Conservation (phyloP, 2,113 vertebrate genomes). For the Lynx canadensis region DNA sequence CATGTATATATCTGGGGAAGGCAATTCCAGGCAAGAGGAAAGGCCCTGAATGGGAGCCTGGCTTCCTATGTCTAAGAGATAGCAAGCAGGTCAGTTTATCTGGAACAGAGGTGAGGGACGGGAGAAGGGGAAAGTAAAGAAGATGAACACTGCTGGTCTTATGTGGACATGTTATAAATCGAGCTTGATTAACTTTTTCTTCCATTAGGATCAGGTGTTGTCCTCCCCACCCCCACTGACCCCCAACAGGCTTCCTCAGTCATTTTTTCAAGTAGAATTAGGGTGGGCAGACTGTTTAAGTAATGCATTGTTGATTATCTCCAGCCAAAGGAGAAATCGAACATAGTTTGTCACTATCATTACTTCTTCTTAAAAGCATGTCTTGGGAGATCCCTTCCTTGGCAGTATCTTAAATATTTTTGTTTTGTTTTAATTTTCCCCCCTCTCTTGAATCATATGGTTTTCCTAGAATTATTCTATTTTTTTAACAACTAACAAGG, state of each 20-base stretch:
- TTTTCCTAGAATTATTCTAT: not conserved
- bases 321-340: not conserved
- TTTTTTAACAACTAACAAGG: not conserved
- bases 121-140: not conserved
- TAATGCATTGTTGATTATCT: not conserved
- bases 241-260: not conserved
- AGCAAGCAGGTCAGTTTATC: not conserved
- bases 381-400: not conserved
- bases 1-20: not conserved
- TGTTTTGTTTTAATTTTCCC: not conserved
- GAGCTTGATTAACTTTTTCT: not conserved
- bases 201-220: not conserved
- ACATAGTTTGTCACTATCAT: not conserved
- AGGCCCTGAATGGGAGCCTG: not conserved
- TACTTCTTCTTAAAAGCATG: not conserved
- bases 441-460: not conserved
- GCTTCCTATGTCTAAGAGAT: not conserved
- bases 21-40: not conserved
- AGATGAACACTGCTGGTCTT: not conserved
- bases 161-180: not conserved
- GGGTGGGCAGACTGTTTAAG: not conserved
- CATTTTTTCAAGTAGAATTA: not conserved
- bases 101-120: not conserved
- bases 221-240: too few species aligned
- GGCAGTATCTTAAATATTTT: not conserved